phyloP scores from a whole-genome alignment of 2,888 invertebrate species.

The Gortyna flavago region DNA sequence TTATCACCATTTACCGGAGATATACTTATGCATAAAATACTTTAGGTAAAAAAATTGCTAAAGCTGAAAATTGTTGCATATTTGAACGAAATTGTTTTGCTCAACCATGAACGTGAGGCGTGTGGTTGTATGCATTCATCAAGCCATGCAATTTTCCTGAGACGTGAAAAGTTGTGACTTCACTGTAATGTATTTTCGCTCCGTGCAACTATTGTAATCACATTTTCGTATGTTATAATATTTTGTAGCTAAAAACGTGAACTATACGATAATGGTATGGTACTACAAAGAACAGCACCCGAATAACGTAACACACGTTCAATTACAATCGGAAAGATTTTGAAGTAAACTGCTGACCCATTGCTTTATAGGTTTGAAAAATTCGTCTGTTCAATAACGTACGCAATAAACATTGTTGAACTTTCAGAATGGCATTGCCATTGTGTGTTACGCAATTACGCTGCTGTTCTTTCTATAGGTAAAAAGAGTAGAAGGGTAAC shows the following conservation, averaged over 20 bases:
- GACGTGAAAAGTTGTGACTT: constrained; percentile 38
- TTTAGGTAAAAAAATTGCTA: neutral
- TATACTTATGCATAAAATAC: neutral
- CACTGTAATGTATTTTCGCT: constrained; percentile 5
- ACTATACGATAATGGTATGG: neutral
- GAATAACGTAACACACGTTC: neutral
- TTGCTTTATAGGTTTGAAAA: neutral
- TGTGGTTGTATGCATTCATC: constrained; percentile 34
- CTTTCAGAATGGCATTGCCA: neutral
- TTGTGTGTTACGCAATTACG: neutral
- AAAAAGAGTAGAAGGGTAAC: neutral
- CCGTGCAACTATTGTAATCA: neutral
- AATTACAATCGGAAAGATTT: neutral
- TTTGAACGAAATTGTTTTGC: constrained; percentile 3
- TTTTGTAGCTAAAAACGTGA: neutral
- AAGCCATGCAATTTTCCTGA: constrained; percentile 38
- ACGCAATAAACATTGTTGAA: neutral
- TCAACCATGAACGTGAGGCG: constrained; percentile 1
- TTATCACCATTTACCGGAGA: neutral
- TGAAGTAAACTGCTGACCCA: neutral
- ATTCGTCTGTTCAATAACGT: neutral
- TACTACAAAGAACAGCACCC: neutral
- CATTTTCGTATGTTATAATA: constrained; percentile 3
- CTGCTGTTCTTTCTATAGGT: neutral
- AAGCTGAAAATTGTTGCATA: neutral